Percentiles rank a stretch among this genome's conserved stretches.
phyloP scores from a whole-genome alignment of 2,888 invertebrate species.

The Cylindroiulus punctatus region DNA sequence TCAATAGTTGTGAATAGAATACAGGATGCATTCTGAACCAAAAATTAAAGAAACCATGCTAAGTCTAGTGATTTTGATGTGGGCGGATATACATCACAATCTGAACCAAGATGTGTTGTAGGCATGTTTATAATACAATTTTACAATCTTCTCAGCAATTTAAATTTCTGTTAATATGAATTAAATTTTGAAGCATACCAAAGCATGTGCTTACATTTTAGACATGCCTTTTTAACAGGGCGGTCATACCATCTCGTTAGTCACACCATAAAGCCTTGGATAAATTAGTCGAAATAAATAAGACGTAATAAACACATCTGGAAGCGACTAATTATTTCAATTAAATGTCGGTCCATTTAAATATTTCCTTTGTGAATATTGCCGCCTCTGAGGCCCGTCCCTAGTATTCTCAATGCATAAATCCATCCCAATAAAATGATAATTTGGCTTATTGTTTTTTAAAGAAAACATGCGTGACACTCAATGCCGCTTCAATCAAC shows the following conservation, averaged over 20 bases:
- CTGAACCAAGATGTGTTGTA: too few species aligned
- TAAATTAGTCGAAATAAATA: not conserved
- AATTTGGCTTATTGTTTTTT: not conserved
- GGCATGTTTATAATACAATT: too few species aligned
- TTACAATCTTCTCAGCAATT: too few species aligned
- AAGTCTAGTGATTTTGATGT: too few species aligned
- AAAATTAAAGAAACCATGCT: too few species aligned
- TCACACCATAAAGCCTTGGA: not conserved
- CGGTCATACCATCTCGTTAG: not conserved
- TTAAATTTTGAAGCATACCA: too few species aligned
- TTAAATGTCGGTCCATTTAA: constrained; percentile 8
- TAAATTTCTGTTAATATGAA: too few species aligned
- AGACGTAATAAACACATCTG: not conserved
- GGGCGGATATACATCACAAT: too few species aligned
- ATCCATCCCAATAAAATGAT: not conserved
- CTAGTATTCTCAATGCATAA: not conserved
- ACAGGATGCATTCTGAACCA: too few species aligned
- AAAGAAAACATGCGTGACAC: not conserved
- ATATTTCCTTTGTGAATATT: not conserved
- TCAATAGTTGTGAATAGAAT: too few species aligned
- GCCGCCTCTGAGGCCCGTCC: not conserved
- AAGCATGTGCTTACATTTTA: too few species aligned
- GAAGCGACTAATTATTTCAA: constrained; percentile 10
- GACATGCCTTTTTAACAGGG: not conserved
- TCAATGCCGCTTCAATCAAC: constrained; percentile 5